A percentile compares a stretch with the other conserved stretches of the same genome.
phyloP scores from a whole-genome alignment of 23 tunicate species.

The Oikopleura dioica region DNA sequence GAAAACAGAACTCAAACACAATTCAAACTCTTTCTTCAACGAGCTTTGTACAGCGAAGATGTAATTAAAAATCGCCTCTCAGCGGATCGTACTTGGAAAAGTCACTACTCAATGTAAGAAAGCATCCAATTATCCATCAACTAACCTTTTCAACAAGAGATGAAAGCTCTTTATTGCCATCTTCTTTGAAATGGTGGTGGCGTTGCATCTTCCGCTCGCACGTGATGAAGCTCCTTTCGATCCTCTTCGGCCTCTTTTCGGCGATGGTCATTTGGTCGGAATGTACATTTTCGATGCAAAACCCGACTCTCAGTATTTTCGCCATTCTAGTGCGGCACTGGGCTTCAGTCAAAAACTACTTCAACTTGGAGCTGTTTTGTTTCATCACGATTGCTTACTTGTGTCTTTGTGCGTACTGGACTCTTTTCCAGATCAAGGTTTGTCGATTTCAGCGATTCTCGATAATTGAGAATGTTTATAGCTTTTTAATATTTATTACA shows the following conservation, averaged over 20 bases:
- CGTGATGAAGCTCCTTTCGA: slow-evolving; percentile 20
- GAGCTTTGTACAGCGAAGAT: slow-evolving; percentile 43
- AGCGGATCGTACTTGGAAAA: neutral
- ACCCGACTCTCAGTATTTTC: slow-evolving; percentile 72
- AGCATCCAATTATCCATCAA: neutral
- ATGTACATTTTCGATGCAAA: slow-evolving; percentile 69
- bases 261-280: slow-evolving; percentile 91
- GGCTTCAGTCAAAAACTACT: slow-evolving; percentile 29
- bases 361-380: slow-evolving; percentile 69
- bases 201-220: slow-evolving; percentile 33
- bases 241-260: slow-evolving; percentile 31
- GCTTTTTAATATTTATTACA: slow-evolving; percentile 74
- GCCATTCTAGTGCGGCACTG: slow-evolving; percentile 75
- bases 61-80: slow-evolving; percentile 20
- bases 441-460: neutral
- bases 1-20: slow-evolving; percentile 44
- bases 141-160: neutral
- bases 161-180: neutral
- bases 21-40: slow-evolving; percentile 43
- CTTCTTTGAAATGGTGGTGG: slow-evolving; percentile 56
- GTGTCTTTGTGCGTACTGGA: slow-evolving; percentile 89
- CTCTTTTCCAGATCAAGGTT: slow-evolving; percentile 65
- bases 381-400: slow-evolving; percentile 54
- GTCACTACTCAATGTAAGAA: neutral
- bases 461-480: neutral